Evolutionary conservation across 2,113 vertebrate species (phyloP).

Genomic region (Paradoxurus hermaphroditus): DNA sequence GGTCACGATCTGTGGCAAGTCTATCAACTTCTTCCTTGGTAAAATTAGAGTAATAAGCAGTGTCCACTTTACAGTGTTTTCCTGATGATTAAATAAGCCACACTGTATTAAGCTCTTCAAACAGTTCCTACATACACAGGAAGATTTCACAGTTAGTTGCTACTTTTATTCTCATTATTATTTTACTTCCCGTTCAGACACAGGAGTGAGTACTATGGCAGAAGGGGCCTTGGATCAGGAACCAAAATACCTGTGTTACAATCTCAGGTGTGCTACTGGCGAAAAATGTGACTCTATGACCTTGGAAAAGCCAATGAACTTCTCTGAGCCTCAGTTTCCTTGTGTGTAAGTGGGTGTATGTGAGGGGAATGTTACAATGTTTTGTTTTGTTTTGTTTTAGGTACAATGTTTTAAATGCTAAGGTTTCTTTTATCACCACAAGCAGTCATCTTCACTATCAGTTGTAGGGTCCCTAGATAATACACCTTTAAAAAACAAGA

Average conservation of each 20-base stretch:
- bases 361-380: neutral
- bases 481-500: neutral
- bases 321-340: neutral
- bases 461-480: neutral
- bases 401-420: neutral
- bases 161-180: neutral
- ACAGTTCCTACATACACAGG: neutral
- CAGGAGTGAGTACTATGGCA: neutral
- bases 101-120: neutral
- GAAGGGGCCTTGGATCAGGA: neutral
- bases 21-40: neutral
- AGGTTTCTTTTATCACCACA: neutral
- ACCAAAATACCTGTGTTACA: neutral
- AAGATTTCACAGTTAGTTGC: neutral
- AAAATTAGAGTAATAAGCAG: neutral
- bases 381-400: too few species aligned
- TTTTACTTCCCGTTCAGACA: neutral
- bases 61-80: neutral
- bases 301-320: neutral
- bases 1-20: neutral
- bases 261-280: neutral
- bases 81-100: neutral
- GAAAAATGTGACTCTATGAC: neutral
- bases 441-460: neutral
- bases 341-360: too few species aligned